phyloP scores from a whole-genome alignment of 37 sponge, comb jelly and placozoan genomes.

The Beroe ovata region DNA sequence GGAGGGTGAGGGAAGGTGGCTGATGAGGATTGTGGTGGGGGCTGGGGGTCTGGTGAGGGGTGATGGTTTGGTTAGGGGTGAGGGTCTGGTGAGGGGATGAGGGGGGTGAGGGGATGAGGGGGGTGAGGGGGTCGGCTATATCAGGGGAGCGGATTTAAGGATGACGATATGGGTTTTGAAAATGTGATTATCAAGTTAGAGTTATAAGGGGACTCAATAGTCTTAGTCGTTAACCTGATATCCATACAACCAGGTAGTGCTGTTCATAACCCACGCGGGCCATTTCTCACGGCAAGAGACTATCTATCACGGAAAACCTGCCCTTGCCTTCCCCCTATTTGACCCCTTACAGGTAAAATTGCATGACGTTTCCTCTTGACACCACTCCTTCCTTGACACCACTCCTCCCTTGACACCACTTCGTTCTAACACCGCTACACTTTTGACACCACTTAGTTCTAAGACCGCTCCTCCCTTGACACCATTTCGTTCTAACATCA shows the following conservation, averaged over 20 bases:
- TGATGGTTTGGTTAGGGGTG: too few relatives aligned
- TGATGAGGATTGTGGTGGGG: too few relatives aligned
- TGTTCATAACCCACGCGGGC: constrained; percentile 40
- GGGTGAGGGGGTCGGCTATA: too few relatives aligned
- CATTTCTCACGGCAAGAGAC: constrained; percentile 43
- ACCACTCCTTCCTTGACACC: background rate
- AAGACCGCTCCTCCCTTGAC: background rate
- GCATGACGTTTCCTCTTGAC: background rate
- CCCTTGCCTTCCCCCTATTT: constrained; percentile 30
- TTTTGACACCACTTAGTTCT: background rate
- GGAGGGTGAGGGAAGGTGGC: too few relatives aligned
- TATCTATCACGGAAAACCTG: constrained; percentile 25
- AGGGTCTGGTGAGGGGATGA: too few relatives aligned
- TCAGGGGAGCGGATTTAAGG: too few relatives aligned
- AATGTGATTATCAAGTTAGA: too few relatives aligned
- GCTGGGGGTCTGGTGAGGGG: too few relatives aligned
- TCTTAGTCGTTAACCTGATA: too few relatives aligned
- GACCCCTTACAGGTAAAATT: constrained; percentile 32
- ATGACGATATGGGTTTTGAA: too few relatives aligned
- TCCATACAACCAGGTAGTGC: constrained; percentile 15
- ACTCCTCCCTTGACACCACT: background rate
- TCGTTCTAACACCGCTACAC: background rate
- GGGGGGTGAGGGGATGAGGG: too few relatives aligned
- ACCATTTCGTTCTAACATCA: background rate
- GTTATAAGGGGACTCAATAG: too few relatives aligned